phyloP scores from a whole-genome alignment of 2,113 vertebrate genomes.

The Tenrec ecaudatus region DNA sequence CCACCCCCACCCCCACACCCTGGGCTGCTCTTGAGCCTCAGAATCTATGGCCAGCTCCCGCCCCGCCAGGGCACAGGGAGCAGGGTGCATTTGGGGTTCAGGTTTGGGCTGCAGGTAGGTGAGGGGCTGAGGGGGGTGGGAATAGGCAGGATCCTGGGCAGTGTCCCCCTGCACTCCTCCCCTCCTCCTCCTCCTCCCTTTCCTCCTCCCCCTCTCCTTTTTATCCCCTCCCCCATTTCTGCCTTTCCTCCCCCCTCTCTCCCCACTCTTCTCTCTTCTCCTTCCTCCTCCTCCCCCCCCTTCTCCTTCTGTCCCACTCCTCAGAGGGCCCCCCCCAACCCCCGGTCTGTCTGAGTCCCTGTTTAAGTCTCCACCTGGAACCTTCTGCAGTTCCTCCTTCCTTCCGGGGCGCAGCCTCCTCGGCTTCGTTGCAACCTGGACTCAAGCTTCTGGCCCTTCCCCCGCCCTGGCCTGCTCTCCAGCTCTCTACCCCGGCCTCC shows the following conservation, averaged over 20 bases:
- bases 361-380: neutral
- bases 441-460: too few species aligned
- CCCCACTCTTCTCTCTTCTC: neutral
- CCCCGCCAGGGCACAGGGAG: rapidly evolving
- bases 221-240: neutral
- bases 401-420: too few species aligned
- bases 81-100: neutral
- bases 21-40: neutral
- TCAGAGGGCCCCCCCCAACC: neutral
- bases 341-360: too few species aligned
- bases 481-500: neutral
- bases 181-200: neutral
- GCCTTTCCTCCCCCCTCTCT: neutral
- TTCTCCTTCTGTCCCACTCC: too few species aligned
- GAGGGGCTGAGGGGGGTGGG: neutral
- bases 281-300: neutral
- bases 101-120: neutral
- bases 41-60: rapidly evolving
- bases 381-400: neutral
- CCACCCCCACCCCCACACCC: rapidly evolving
- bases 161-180: neutral
- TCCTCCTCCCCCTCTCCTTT: too few species aligned
- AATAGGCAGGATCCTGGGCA: neutral
- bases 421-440: too few species aligned
- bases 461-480: neutral